phyloP scores from a whole-genome alignment of 2,797 vertebrate genomes.

The Limnodromus scolopaceus region DNA sequence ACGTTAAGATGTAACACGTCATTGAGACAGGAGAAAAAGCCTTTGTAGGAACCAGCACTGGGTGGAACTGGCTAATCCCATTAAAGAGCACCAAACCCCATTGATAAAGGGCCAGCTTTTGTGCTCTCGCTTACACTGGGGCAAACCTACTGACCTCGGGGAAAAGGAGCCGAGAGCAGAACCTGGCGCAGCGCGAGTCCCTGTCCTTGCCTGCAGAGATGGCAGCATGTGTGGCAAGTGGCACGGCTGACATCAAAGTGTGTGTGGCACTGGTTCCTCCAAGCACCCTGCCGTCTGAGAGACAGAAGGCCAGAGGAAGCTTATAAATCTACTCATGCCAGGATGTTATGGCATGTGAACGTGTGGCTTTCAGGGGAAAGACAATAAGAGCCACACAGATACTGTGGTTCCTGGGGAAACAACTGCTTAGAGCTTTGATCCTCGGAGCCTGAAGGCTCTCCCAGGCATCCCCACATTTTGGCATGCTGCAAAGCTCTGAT shows the following conservation, averaged over 20 bases:
- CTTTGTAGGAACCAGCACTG: slow-evolving; percentile 59
- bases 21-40: slow-evolving; percentile 69
- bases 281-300: not conserved
- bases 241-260: not conserved
- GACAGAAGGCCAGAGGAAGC: not conserved
- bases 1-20: slow-evolving; percentile 69
- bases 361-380: not conserved
- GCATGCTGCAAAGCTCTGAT: not conserved
- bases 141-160: not conserved
- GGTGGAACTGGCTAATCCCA: slow-evolving; percentile 47
- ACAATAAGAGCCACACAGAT: not conserved
- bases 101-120: slow-evolving; percentile 26
- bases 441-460: not conserved
- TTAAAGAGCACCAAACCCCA: slow-evolving; percentile 34
- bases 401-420: not conserved
- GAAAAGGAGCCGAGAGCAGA: not conserved
- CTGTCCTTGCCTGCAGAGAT: not conserved
- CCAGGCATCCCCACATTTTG: not conserved
- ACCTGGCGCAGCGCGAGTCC: rapidly evolving
- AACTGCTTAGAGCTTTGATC: not conserved
- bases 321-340: not conserved
- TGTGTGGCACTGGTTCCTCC: not conserved
- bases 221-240: not conserved
- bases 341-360: not conserved
- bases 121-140: not conserved